These are phyloP conservation scores for Luehdorfia chinensis DNA, from an alignment of 1,140 invertebrate genomes.

Conservation along the genomic window DNA sequence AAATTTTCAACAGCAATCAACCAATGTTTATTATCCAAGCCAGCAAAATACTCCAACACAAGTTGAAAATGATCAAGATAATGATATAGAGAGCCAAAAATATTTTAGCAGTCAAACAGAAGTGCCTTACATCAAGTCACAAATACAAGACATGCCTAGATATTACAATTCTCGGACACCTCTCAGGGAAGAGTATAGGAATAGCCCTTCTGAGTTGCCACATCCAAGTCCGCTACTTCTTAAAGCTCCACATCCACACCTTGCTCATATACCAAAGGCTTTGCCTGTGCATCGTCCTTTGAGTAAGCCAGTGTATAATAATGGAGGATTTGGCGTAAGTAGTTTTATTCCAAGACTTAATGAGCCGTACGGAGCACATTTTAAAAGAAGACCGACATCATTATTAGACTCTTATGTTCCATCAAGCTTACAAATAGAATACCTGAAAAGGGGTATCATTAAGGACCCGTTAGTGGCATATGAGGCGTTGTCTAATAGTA, in stretches of 20 bases:
- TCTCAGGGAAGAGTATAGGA: conserved; percentile 45
- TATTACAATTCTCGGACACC: conserved; percentile 55
- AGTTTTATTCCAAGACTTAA: conserved; percentile 37
- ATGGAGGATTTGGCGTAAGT: conserved; percentile 29
- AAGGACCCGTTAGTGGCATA: conserved; percentile 66
- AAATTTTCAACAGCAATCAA: conserved; percentile 25
- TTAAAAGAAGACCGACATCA: conserved; percentile 59
- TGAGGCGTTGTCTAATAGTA: conserved; percentile 56
- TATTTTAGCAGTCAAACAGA: conserved; percentile 45
- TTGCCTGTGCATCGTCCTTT: conserved; percentile 54
- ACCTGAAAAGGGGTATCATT: conserved; percentile 63
- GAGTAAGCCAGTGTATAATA: conserved; percentile 44
- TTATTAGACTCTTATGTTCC: conserved; percentile 73
- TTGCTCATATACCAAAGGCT: conserved; percentile 58
- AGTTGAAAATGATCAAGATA: conserved; percentile 43
- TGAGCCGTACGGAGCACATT: conserved; percentile 37
- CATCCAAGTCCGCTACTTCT: conserved; percentile 54
- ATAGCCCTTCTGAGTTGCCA: conserved; percentile 42
- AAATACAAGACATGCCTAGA: conserved; percentile 37
- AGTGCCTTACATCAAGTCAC: conserved; percentile 31
- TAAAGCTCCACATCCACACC: conserved; percentile 49
- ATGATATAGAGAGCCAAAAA: conserved; percentile 38
- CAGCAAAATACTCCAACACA: background rate
- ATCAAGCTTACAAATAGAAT: conserved; percentile 67
- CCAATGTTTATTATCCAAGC: conserved; percentile 1